A percentile compares a stretch with the other conserved stretches of the same genome.
Conservation (phyloP, 2,797 vertebrate genomes). For the Iguana delicatissima region DNA sequence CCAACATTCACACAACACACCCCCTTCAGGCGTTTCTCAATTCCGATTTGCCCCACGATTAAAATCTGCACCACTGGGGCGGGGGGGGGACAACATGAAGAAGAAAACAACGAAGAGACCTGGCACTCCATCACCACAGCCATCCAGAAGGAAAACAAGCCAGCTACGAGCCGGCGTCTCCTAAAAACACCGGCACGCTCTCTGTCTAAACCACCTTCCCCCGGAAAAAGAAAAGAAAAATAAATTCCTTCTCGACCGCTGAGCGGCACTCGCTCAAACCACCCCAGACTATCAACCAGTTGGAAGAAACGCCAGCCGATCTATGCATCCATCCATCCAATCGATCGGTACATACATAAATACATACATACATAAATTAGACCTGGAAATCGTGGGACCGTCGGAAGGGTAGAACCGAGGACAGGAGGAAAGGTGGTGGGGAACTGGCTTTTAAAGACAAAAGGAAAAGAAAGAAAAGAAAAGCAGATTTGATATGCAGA, state of each 20-base stretch:
- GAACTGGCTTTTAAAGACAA: not conserved
- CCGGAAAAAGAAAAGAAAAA: no score
- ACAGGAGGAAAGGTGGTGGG: not conserved
- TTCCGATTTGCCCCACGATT: no score
- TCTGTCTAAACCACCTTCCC: not conserved
- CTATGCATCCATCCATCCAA: rapidly evolving
- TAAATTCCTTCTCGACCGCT: no score
- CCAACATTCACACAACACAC: no score
- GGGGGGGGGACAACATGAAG: not conserved
- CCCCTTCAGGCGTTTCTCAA: not conserved
- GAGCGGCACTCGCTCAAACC: not conserved
- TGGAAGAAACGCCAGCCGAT: not conserved
- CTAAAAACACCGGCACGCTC: not conserved
- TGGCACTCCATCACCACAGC: not conserved
- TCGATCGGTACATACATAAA: no score
- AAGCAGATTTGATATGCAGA: not conserved
- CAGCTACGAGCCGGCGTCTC: not conserved
- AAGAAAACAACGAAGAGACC: not conserved
- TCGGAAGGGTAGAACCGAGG: not conserved
- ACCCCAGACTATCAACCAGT: not conserved
- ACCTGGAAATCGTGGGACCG: no score
- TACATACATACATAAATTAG: not conserved
- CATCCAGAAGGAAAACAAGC: not conserved
- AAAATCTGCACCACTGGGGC: not conserved
- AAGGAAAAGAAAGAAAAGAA: not conserved